These are phyloP conservation scores for Lophochroa leadbeateri DNA, from an alignment of 2,113 vertebrate species.

Conservation along the genomic window DNA sequence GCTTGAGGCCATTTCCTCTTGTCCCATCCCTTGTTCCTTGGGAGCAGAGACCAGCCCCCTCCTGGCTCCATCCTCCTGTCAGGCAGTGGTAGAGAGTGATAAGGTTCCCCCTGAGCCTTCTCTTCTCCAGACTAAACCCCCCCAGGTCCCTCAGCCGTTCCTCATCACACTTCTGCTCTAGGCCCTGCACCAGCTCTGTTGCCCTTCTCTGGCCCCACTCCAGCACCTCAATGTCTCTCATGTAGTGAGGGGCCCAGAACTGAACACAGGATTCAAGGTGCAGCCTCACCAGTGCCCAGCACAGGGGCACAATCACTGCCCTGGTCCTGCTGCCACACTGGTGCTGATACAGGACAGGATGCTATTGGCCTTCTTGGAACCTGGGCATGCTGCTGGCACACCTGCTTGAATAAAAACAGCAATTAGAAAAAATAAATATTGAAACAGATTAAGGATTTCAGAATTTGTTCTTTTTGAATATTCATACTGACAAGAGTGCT, in stretches of 20 bases:
- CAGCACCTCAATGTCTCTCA: background rate
- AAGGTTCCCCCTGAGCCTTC: background rate
- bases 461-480: background rate
- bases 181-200: background rate
- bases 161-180: background rate
- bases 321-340: background rate
- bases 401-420: background rate
- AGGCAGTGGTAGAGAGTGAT: background rate
- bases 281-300: background rate
- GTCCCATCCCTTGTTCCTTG: background rate
- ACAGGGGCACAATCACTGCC: background rate
- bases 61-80: background rate
- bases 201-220: background rate
- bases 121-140: background rate
- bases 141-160: background rate
- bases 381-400: background rate
- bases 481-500: background rate
- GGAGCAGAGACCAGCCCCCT: background rate
- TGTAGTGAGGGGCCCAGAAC: background rate
- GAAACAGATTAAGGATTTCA: background rate
- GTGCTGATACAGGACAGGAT: background rate
- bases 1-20: background rate
- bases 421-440: background rate
- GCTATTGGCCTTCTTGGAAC: background rate
- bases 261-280: background rate